Evolutionary conservation across 1,140 invertebrate species (phyloP).

Genomic region (Elymnias hypermnestra): DNA sequence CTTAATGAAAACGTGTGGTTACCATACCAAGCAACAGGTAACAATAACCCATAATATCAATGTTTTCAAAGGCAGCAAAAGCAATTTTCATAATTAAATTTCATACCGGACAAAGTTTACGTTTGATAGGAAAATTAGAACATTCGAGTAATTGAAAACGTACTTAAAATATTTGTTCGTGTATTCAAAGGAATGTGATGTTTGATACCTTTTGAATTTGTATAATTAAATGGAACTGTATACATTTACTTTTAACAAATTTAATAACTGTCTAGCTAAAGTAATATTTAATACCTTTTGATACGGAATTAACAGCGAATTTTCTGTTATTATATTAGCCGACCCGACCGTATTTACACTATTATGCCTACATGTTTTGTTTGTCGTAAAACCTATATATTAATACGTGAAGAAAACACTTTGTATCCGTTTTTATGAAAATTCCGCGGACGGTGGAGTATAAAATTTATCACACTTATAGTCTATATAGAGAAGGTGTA

Average conservation of each 20-base stretch:
- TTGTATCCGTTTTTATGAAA: no score
- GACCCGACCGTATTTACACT: neutral
- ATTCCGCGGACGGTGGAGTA: no score
- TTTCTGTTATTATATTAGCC: neutral
- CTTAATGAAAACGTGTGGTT: no score
- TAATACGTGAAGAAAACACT: no score
- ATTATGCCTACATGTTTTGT: no score
- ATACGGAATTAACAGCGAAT: neutral
- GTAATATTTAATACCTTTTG: neutral
- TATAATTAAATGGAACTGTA: neutral
- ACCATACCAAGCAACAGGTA: slow-evolving; percentile 2
- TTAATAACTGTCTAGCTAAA: neutral
- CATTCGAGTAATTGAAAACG: slow-evolving; percentile 3
- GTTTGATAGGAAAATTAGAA: neutral
- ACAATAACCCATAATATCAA: neutral
- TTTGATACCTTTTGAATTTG: neutral
- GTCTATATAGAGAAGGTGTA: no score
- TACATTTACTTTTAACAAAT: neutral
- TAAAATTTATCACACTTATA: no score
- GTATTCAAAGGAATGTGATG: neutral
- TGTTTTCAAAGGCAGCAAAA: slow-evolving; percentile 1
- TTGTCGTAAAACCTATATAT: no score
- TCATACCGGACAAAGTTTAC: slow-evolving; percentile 2
- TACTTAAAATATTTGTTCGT: no score
- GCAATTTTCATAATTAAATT: slow-evolving; percentile 10